These are phyloP conservation scores for Anableps anableps DNA, from an alignment of 2,797 vertebrate species.

Conservation along the genomic window DNA sequence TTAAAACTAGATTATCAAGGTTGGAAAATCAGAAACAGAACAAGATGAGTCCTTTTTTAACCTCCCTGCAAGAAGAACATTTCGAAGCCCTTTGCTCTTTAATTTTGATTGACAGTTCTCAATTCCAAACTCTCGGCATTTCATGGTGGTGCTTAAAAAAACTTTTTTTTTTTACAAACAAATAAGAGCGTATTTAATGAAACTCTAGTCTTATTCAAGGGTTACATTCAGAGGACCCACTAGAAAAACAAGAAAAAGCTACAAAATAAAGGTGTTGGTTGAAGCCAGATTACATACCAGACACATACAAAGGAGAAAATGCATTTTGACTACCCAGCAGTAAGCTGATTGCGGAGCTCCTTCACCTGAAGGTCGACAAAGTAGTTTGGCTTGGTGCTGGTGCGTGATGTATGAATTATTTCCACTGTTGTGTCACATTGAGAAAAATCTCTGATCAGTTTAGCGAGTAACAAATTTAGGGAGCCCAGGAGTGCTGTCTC, in stretches of 20 bases:
- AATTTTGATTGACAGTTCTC: not conserved
- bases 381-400: constrained; percentile 12
- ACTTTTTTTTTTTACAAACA: too few relatives aligned
- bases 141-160: not conserved
- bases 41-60: not conserved
- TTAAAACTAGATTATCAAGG: not conserved
- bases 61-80: not conserved
- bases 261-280: not conserved
- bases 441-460: constrained; percentile 68
- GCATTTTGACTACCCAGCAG: constrained; percentile 1
- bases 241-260: not conserved
- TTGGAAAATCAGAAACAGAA: not conserved
- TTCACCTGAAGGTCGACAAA: constrained; percentile 42
- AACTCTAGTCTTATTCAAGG: not conserved
- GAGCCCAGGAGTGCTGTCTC: constrained; percentile 55
- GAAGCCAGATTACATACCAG: not conserved
- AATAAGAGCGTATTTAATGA: not conserved
- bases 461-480: constrained; percentile 60
- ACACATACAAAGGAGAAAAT: constrained; percentile 13
- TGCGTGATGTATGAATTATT: constrained; percentile 53
- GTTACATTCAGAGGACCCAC: not conserved
- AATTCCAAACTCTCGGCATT: not conserved
- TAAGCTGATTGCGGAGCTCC: constrained; percentile 42
- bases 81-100: not conserved
- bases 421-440: constrained; percentile 43